These are phyloP conservation scores for Varanus komodoensis DNA, from an alignment of 2,113 vertebrate species.

Conservation along the genomic window DNA sequence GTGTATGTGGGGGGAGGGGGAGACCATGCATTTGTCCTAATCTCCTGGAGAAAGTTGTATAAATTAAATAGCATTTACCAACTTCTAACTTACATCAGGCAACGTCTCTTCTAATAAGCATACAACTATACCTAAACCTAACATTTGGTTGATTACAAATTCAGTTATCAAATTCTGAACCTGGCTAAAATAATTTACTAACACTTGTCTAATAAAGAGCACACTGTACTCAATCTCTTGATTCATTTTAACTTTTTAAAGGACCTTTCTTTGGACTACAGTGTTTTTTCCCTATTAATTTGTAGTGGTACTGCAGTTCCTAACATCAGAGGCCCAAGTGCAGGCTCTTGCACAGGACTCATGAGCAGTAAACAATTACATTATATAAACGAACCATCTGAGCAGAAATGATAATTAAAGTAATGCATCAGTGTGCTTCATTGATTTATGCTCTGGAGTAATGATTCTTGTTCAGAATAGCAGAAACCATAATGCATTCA, in stretches of 20 bases:
- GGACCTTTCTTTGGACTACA: constrained; percentile 28
- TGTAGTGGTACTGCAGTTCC: constrained; percentile 56
- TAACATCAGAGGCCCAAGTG: constrained; percentile 52
- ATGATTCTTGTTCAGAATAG: constrained; percentile 87
- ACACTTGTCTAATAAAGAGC: constrained; percentile 33
- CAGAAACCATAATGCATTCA: constrained; percentile 76
- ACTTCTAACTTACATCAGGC: neutral
- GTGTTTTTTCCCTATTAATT: constrained; percentile 35
- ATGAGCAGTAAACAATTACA: constrained; percentile 88
- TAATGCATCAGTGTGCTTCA: constrained; percentile 88
- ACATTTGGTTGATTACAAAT: neutral
- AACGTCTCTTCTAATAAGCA: neutral
- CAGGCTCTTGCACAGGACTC: constrained; percentile 71
- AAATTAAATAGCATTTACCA: neutral
- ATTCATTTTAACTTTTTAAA: constrained; percentile 43
- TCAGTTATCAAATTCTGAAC: neutral
- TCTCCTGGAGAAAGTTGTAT: too few relatives aligned
- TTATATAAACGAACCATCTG: constrained; percentile 88
- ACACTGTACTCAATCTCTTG: constrained; percentile 24
- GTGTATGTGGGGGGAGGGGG: neutral
- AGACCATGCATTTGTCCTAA: neutral
- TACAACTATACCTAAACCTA: neutral
- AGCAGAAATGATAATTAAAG: constrained; percentile 92
- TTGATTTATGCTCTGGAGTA: constrained; percentile 95
- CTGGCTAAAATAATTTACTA: neutral